Conservation (phyloP, 2,888 invertebrate species). For the Macropis europaea region DNA sequence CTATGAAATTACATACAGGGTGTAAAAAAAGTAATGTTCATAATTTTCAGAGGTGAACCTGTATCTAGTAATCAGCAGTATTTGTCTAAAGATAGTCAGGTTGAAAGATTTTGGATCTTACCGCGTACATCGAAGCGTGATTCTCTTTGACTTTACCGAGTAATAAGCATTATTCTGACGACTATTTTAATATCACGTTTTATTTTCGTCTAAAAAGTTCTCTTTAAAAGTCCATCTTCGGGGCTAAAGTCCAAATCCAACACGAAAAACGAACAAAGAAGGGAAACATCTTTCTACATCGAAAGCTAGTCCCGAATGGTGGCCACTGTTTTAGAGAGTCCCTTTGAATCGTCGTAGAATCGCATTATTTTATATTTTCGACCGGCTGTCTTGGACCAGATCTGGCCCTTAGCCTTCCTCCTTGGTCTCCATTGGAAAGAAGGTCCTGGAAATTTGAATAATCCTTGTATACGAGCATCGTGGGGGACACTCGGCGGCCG, state of each 20-base stretch:
- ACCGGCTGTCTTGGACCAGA: conserved; percentile 6
- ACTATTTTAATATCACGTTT: background rate
- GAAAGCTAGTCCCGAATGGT: conserved; percentile 22
- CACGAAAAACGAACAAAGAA: background rate
- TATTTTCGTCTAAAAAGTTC: background rate
- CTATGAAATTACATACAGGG: no score
- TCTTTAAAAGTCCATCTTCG: no score
- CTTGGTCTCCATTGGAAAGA: conserved; percentile 9
- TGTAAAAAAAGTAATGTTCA: background rate
- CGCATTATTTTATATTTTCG: conserved; percentile 48
- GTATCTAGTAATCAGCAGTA: no score
- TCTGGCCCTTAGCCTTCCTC: conserved; percentile 16
- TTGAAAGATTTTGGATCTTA: no score
- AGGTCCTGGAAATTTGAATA: conserved; percentile 57
- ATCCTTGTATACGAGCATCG: conserved; percentile 52
- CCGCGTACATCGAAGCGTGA: no score
- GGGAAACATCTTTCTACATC: conserved; percentile 32
- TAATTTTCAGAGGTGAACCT: no score
- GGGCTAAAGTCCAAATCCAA: no score
- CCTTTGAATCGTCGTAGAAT: conserved; percentile 33
- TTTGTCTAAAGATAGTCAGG: no score
- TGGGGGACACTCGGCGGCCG: conserved; percentile 28
- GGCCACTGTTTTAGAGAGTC: conserved; percentile 30
- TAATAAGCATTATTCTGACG: no score
- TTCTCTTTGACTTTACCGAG: no score